phyloP scores from a whole-genome alignment of 2,113 vertebrate species.

The Chunga burmeisteri region DNA sequence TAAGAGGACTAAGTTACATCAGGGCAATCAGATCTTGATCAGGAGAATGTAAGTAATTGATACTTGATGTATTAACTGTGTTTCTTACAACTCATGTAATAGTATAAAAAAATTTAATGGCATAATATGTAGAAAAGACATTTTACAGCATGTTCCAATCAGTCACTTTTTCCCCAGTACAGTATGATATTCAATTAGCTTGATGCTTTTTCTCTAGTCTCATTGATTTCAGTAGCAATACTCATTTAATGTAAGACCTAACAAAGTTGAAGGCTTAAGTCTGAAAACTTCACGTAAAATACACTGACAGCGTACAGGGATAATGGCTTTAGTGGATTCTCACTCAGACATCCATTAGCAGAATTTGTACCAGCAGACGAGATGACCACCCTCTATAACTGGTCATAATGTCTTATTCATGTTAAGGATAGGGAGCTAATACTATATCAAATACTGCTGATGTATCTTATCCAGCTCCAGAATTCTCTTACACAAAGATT shows the following conservation, averaged over 20 bases:
- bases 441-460: not conserved
- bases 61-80: not conserved
- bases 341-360: not conserved
- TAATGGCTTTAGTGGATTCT: not conserved
- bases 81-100: not conserved
- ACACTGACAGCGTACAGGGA: not conserved
- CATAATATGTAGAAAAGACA: not conserved
- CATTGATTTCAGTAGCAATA: not conserved
- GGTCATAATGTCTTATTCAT: rapidly evolving
- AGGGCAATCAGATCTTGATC: not conserved
- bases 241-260: not conserved
- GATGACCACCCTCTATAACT: not conserved
- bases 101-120: not conserved
- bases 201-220: not conserved
- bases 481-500: not conserved
- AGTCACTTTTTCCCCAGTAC: not conserved
- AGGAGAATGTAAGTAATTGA: not conserved
- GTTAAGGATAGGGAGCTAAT: not conserved
- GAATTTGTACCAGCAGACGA: not conserved
- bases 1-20: not conserved
- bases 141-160: not conserved
- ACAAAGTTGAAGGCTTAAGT: not conserved
- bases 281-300: not conserved
- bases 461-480: not conserved
- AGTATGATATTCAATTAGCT: not conserved